Evolutionary conservation across 2,888 invertebrate genomes (phyloP).

Genomic region (Oscheius sp.): DNA sequence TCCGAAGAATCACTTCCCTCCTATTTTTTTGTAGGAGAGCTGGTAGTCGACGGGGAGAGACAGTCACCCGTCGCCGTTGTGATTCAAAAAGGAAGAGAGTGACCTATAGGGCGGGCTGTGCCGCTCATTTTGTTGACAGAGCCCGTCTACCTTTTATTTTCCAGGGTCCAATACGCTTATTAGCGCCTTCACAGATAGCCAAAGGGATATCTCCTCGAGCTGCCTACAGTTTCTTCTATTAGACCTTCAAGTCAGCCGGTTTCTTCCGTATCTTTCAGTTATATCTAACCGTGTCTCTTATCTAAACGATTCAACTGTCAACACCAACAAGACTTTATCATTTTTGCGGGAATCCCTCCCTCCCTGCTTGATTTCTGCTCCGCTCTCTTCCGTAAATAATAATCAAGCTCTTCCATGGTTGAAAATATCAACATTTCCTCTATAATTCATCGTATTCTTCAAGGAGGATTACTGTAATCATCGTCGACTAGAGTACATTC

Average conservation of each 20-base stretch:
- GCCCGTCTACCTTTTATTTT: no score
- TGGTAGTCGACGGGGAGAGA: background rate
- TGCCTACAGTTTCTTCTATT: no score
- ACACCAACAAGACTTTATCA: conserved; percentile 7
- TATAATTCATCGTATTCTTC: background rate
- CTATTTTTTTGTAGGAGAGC: background rate
- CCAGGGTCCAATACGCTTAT: no score
- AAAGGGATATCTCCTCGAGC: no score
- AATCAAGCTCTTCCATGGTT: background rate
- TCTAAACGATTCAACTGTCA: conserved; percentile 29
- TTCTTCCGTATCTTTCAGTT: conserved; percentile 15
- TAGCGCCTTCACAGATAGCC: no score
- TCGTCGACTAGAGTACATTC: background rate
- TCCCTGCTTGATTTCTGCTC: background rate
- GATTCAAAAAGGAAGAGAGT: background rate
- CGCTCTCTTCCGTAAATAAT: conserved; percentile 6
- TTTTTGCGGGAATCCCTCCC: background rate
- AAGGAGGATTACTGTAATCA: background rate
- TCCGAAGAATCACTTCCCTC: background rate
- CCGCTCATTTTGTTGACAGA: no score
- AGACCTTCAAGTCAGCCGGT: conserved; percentile 19
- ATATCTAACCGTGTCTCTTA: conserved; percentile 24
- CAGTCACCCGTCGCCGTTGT: background rate
- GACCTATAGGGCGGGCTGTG: no score
- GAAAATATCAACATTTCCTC: background rate